A percentile compares a stretch with the other conserved stretches of the same genome.
Evolutionary conservation across 2,888 invertebrate genomes (phyloP).

Genomic region (Coelogynopora nodosa): DNA sequence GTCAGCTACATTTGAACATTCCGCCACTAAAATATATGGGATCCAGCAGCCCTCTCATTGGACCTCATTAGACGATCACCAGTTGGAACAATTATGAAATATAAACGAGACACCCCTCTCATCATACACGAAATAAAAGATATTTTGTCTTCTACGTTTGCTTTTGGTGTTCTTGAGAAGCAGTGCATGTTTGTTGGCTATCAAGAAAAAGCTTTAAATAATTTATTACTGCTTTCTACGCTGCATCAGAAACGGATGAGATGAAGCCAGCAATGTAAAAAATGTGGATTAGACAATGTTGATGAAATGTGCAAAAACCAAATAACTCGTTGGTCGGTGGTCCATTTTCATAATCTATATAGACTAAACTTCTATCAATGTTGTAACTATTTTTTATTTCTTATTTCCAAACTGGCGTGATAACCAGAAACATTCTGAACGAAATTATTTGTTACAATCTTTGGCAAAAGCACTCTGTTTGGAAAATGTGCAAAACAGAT

Average conservation of each 20-base stretch:
- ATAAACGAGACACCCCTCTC: conserved; percentile 19
- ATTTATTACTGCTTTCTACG: neutral
- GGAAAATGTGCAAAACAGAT: neutral
- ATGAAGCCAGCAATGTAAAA: neutral
- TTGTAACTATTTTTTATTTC: neutral
- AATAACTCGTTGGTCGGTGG: neutral
- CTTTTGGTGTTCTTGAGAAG: conserved; percentile 17
- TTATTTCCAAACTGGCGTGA: neutral
- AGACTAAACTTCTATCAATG: neutral
- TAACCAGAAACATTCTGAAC: neutral
- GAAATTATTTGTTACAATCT: neutral
- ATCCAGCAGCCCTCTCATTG: too few relatives aligned
- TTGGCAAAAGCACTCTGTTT: neutral
- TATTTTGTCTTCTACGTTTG: neutral
- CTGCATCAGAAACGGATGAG: neutral
- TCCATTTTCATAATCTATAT: conserved; percentile 13
- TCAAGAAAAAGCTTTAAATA: neutral
- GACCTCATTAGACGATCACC: too few relatives aligned
- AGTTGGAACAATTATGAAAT: neutral
- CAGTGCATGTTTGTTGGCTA: conserved; percentile 16
- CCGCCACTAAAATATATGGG: too few relatives aligned
- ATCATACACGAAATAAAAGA: neutral
- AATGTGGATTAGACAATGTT: neutral
- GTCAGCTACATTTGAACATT: too few relatives aligned
- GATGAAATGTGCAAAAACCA: conserved; percentile 1